Percentiles rank a stretch among this genome's conserved stretches.
These are phyloP conservation scores for Chlorospingus flavigularis DNA, from an alignment of 2,797 vertebrate species.

Conservation along the genomic window DNA sequence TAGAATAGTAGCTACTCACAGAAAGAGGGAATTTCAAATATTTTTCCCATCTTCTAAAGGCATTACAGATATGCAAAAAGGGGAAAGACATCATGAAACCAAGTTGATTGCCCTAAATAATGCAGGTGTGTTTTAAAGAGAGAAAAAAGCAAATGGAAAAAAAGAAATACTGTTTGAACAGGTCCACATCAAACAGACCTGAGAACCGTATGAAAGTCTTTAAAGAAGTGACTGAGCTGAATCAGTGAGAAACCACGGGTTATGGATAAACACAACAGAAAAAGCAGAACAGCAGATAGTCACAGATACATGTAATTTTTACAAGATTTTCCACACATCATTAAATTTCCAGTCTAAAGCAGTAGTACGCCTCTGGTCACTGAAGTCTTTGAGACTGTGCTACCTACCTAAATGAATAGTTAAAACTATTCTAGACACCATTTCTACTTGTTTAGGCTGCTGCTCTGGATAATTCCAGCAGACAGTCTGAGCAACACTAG, in stretches of 20 bases:
- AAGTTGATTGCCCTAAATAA: not conserved
- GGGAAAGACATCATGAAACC: not conserved
- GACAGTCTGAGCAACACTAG: not conserved
- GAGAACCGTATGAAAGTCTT: not conserved
- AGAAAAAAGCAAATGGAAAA: not conserved
- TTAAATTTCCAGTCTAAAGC: not conserved
- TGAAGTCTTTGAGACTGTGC: not conserved
- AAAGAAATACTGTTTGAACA: not conserved
- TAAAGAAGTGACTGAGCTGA: not conserved
- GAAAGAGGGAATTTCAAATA: not conserved
- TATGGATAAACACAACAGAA: not conserved
- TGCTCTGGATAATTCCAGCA: not conserved
- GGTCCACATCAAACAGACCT: not conserved
- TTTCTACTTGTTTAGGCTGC: not conserved
- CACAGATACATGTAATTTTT: not conserved
- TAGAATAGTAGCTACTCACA: not conserved
- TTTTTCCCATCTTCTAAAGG: not conserved
- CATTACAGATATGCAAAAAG: not conserved
- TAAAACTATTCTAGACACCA: not conserved
- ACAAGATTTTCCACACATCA: not conserved
- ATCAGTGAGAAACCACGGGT: not conserved
- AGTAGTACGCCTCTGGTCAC: not conserved
- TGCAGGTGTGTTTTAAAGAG: not conserved
- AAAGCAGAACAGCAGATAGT: not conserved
- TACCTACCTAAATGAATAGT: not conserved